Evolutionary conservation across 2,888 invertebrate genomes (phyloP).

Genomic region (Sceliomorpha sp.): DNA sequence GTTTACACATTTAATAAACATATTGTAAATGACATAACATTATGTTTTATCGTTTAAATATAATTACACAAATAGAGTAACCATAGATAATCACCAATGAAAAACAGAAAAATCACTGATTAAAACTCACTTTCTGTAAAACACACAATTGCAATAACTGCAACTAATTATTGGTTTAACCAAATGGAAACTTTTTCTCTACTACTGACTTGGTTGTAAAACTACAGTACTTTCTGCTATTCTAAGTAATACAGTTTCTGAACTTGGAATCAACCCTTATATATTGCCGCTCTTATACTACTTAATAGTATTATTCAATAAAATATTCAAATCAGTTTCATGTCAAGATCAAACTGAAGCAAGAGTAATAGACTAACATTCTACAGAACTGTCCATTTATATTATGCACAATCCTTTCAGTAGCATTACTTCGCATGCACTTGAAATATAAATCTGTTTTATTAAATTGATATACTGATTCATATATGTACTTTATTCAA

Average conservation of each 20-base stretch:
- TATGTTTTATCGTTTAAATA: not conserved
- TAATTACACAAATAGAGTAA: not conserved
- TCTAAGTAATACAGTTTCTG: slow-evolving; percentile 45
- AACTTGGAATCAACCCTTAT: slow-evolving; percentile 56
- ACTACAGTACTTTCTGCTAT: slow-evolving; percentile 54
- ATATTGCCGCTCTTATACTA: slow-evolving; percentile 36
- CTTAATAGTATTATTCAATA: slow-evolving; percentile 69
- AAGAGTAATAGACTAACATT: slow-evolving; percentile 13
- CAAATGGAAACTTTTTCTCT: not conserved
- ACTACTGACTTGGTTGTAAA: slow-evolving; percentile 19
- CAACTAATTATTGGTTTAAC: slow-evolving; percentile 11
- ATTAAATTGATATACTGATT: slow-evolving; percentile 33
- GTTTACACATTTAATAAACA: too few relatives aligned
- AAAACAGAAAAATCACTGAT: not conserved
- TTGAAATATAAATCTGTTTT: slow-evolving; percentile 50
- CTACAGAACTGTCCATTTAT: slow-evolving; percentile 55
- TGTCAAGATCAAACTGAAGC: slow-evolving; percentile 39
- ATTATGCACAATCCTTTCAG: slow-evolving; percentile 59
- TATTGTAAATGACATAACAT: too few relatives aligned
- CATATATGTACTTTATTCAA: not conserved
- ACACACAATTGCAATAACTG: slow-evolving; percentile 26
- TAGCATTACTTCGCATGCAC: slow-evolving; percentile 57
- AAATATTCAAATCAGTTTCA: slow-evolving; percentile 68
- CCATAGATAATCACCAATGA: slow-evolving; percentile 11
- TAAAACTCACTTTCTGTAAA: not conserved